Evolutionary conservation across 2,888 invertebrate genomes (phyloP).

Genomic region (Heliconius aoede): DNA sequence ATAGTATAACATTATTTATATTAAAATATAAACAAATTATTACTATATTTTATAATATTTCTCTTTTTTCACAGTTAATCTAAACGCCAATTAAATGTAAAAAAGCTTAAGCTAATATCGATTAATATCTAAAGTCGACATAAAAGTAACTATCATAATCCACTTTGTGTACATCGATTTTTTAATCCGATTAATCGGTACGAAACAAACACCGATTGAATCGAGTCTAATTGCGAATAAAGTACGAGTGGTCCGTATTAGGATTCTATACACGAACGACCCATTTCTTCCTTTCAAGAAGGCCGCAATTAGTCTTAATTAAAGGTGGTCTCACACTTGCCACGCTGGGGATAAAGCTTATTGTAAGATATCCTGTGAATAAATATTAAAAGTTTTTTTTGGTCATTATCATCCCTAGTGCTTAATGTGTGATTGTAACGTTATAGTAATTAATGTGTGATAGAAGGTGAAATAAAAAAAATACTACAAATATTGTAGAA

Average conservation of each 20-base stretch:
- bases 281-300: constrained; percentile 54
- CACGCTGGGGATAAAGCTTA: constrained; percentile 8
- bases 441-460: too few species aligned
- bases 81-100: not conserved
- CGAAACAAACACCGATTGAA: constrained; percentile 47
- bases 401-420: too few species aligned
- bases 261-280: constrained; percentile 41
- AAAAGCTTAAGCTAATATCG: not conserved
- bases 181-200: constrained; percentile 48
- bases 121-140: not conserved
- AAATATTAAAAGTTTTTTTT: not conserved
- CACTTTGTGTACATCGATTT: constrained; percentile 22
- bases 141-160: constrained; percentile 2
- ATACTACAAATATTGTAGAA: too few species aligned
- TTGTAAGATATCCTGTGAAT: not conserved
- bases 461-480: too few species aligned
- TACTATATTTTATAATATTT: too few species aligned
- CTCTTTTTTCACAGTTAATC: too few species aligned
- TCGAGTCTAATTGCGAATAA: constrained; percentile 49
- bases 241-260: constrained; percentile 45
- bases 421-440: too few species aligned
- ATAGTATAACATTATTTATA: too few species aligned
- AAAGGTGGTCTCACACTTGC: constrained; percentile 50
- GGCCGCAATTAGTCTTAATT: constrained; percentile 75
- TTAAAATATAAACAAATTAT: too few species aligned